These are phyloP conservation scores for Cassiopea andromeda DNA, from an alignment of 30 jellyfish, hydroid and myxozoan genomes.

Conservation along the genomic window DNA sequence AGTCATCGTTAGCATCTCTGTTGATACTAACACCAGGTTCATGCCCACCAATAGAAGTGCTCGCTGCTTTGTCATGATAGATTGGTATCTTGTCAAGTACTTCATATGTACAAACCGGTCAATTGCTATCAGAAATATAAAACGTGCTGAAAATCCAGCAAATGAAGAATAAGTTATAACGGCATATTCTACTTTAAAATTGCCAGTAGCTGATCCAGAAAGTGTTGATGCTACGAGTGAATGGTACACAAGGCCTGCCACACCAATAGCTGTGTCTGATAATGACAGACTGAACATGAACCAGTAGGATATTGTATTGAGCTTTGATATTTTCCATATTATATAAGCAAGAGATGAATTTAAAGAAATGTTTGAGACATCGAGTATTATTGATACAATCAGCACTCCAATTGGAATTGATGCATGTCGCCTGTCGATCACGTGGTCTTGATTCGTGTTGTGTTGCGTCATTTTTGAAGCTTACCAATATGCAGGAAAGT, in stretches of 20 bases:
- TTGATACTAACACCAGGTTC: background rate
- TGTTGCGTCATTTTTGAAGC: background rate
- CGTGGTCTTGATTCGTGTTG: background rate
- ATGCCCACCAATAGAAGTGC: background rate
- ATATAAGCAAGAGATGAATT: slow-evolving; percentile 9
- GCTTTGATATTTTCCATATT: slow-evolving; percentile 3
- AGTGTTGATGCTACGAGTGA: background rate
- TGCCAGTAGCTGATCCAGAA: background rate
- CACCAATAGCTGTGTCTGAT: slow-evolving; percentile 21
- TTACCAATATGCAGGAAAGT: background rate
- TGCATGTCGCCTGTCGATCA: background rate
- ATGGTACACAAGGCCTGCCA: slow-evolving; percentile 10
- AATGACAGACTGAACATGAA: slow-evolving; percentile 8
- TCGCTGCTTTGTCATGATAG: slow-evolving; percentile 29
- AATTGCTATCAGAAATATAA: slow-evolving; percentile 14
- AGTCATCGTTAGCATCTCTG: background rate
- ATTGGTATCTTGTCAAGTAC: slow-evolving; percentile 32
- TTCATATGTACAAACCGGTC: slow-evolving; percentile 53
- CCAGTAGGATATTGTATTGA: slow-evolving; percentile 22
- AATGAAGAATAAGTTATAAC: background rate
- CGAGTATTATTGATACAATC: background rate
- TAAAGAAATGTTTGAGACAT: slow-evolving; percentile 1
- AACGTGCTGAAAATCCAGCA: slow-evolving; percentile 10
- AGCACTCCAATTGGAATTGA: background rate
- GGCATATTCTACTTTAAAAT: background rate